A percentile compares a stretch with the other conserved stretches of the same genome.
These are phyloP conservation scores for Syngnathus floridae DNA, from an alignment of 2,113 vertebrate genomes.

Conservation along the genomic window DNA sequence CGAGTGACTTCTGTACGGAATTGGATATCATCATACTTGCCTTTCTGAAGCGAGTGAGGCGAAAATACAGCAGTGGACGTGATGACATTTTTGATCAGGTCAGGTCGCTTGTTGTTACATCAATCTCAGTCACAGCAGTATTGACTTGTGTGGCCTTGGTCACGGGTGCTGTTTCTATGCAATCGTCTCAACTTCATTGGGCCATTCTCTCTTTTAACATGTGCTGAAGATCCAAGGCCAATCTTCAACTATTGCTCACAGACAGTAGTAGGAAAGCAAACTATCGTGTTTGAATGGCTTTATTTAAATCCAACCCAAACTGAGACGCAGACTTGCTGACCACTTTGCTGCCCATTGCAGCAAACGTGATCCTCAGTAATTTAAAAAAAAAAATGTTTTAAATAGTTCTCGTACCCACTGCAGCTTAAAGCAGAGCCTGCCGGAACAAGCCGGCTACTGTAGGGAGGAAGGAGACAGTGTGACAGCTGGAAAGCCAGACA, in stretches of 20 bases:
- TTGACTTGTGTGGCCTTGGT: slow-evolving; percentile 32
- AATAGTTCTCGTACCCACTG: slow-evolving; percentile 32
- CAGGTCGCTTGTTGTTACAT: not conserved
- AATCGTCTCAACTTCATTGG: slow-evolving; percentile 25
- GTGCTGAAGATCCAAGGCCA: slow-evolving; percentile 24
- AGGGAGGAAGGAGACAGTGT: slow-evolving; percentile 57
- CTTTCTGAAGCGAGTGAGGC: slow-evolving; percentile 53
- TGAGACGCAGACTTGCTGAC: not conserved
- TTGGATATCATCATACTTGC: slow-evolving; percentile 83
- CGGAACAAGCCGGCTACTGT: slow-evolving; percentile 64
- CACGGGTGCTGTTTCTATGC: slow-evolving; percentile 46
- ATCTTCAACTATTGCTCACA: slow-evolving; percentile 11
- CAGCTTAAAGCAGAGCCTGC: slow-evolving; percentile 30
- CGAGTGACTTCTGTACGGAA: slow-evolving; percentile 79
- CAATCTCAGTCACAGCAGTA: slow-evolving; percentile 23
- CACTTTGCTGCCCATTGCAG: not conserved
- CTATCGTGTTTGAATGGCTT: slow-evolving; percentile 55
- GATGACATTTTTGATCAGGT: not conserved
- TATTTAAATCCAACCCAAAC: slow-evolving; percentile 25
- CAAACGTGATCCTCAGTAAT: not conserved
- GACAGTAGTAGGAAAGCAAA: slow-evolving; percentile 17
- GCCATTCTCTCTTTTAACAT: slow-evolving; percentile 7
- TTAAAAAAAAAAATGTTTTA: not conserved
- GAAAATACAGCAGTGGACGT: not conserved
- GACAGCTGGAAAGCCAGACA: slow-evolving; percentile 57